phyloP scores from a whole-genome alignment of 2,888 invertebrate species.

The Hoplodrina ambigua region DNA sequence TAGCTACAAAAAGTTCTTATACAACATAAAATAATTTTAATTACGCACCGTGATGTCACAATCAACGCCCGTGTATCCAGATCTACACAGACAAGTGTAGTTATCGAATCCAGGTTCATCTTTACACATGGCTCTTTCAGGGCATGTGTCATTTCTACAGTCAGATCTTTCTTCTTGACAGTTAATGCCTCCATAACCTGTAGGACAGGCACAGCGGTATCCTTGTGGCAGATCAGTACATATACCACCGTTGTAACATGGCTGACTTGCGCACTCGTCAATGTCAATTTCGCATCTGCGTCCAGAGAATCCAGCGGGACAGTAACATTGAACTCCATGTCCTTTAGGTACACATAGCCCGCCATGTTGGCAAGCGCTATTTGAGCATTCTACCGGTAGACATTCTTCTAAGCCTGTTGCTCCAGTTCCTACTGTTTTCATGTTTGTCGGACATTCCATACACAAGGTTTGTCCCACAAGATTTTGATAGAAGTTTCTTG shows the following conservation, averaged over 20 bases:
- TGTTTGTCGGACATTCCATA: slow-evolving; percentile 97
- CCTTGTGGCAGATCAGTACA: slow-evolving; percentile 98
- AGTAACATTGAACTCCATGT: slow-evolving; percentile 97
- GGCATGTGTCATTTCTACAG: slow-evolving; percentile 97
- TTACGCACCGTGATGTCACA: slow-evolving; percentile 95
- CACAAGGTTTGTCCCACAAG: slow-evolving; percentile 96
- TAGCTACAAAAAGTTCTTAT: no score
- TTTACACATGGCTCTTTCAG: slow-evolving; percentile 99
- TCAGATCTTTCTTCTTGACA: slow-evolving; percentile 98
- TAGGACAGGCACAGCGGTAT: slow-evolving; percentile 96
- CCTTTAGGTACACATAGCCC: slow-evolving; percentile 97
- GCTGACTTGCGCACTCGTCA: slow-evolving; percentile 98
- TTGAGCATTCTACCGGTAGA: slow-evolving; percentile 95
- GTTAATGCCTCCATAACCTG: slow-evolving; percentile 97
- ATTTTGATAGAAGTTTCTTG: slow-evolving; percentile 97
- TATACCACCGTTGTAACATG: slow-evolving; percentile 97
- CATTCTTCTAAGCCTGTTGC: slow-evolving; percentile 96
- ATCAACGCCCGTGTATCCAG: slow-evolving; percentile 98
- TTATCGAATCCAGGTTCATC: slow-evolving; percentile 97
- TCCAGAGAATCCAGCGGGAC: slow-evolving; percentile 98
- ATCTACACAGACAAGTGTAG: slow-evolving; percentile 97
- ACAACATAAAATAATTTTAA: background rate
- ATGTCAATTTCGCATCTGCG: slow-evolving; percentile 98
- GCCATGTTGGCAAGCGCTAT: slow-evolving; percentile 97
- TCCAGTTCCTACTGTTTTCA: slow-evolving; percentile 95